Conservation (phyloP, 2,797 vertebrate genomes). For the Spinus olivaceus region DNA sequence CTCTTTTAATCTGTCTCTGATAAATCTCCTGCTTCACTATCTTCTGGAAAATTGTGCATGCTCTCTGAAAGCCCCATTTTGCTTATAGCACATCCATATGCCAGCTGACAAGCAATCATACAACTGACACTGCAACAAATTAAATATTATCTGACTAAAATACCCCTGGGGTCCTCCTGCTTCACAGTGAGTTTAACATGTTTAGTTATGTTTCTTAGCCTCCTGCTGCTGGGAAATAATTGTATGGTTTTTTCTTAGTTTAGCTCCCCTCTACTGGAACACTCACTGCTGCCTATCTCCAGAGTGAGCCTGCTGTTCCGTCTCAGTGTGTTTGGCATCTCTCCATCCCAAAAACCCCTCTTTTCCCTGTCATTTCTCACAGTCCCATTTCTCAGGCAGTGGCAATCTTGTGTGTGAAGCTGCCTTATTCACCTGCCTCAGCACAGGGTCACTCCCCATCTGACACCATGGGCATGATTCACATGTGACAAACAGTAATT, state of each 20-base stretch:
- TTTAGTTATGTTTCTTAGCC: constrained; percentile 50
- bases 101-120: constrained; percentile 62
- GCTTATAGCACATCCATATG: constrained; percentile 50
- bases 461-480: accelerated
- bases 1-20: constrained; percentile 44
- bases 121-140: constrained; percentile 53
- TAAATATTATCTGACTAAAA: constrained; percentile 64
- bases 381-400: background rate
- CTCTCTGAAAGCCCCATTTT: constrained; percentile 48
- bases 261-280: background rate
- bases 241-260: background rate
- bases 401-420: background rate
- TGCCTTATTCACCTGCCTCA: background rate
- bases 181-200: constrained; percentile 56
- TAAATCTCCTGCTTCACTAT: constrained; percentile 50
- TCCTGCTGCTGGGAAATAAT: constrained; percentile 34
- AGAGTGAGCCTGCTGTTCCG: background rate
- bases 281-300: background rate
- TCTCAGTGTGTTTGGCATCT: background rate
- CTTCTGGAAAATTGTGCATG: constrained; percentile 37
- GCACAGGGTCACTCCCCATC: background rate
- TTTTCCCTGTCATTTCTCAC: background rate
- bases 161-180: constrained; percentile 33
- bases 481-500: background rate
- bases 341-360: background rate